phyloP scores from a whole-genome alignment of 1,140 invertebrate genomes.

The Drosophila ironensis region DNA sequence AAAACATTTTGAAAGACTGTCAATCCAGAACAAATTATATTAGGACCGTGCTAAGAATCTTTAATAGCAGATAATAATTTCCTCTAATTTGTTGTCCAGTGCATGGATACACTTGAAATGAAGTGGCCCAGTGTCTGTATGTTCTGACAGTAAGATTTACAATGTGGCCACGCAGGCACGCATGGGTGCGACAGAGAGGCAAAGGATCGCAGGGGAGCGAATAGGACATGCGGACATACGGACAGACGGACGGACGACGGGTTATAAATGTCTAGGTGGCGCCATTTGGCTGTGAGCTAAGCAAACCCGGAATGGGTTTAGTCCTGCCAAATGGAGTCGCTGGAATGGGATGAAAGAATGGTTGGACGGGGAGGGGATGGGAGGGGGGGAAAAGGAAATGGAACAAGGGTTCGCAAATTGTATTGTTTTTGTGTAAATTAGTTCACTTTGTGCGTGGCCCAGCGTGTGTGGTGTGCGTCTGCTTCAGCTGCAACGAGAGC shows the following conservation, averaged over 20 bases:
- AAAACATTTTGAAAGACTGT: too few species aligned
- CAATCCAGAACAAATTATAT: too few species aligned
- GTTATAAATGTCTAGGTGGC: slow-evolving; percentile 76
- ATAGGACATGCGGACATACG: background rate
- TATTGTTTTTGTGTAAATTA: slow-evolving; percentile 80
- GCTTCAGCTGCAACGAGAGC: slow-evolving; percentile 34
- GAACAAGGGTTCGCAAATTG: slow-evolving; percentile 76
- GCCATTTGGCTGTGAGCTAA: slow-evolving; percentile 69
- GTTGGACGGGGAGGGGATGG: background rate
- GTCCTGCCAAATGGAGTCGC: slow-evolving; percentile 38
- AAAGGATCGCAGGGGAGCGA: slow-evolving; percentile 14
- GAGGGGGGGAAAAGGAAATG: slow-evolving; percentile 3
- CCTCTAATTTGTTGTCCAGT: background rate
- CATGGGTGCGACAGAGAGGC: slow-evolving; percentile 30
- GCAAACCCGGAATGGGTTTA: slow-evolving; percentile 58
- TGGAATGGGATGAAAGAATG: background rate
- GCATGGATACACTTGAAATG: slow-evolving; percentile 37
- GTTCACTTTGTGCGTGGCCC: slow-evolving; percentile 63
- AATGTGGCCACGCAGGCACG: slow-evolving; percentile 59
- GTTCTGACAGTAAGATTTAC: slow-evolving; percentile 77
- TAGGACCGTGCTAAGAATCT: too few species aligned
- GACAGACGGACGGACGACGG: slow-evolving; percentile 10
- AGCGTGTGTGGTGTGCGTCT: slow-evolving; percentile 16
- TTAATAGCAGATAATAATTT: too few species aligned
- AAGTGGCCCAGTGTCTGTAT: slow-evolving; percentile 55